phyloP scores from a whole-genome alignment of 2,888 invertebrate genomes.

The Celastrina argiolus region DNA sequence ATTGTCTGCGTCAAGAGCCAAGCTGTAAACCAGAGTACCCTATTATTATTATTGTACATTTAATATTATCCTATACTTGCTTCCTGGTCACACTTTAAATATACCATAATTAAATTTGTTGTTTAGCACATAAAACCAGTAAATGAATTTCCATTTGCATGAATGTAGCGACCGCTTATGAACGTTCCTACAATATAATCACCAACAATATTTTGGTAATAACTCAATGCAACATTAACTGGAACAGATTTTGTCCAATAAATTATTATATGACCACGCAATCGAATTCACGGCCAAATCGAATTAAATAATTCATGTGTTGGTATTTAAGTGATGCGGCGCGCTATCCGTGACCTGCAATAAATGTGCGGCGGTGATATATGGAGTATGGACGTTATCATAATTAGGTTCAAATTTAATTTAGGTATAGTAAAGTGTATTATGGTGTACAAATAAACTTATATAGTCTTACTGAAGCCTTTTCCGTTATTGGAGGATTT shows the following conservation, averaged over 20 bases:
- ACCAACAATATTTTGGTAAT: neutral
- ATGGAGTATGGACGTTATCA: neutral
- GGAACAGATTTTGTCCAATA: slow-evolving; percentile 3
- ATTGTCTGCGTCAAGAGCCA: no score
- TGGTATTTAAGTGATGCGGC: neutral
- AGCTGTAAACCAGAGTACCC: no score
- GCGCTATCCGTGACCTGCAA: slow-evolving; percentile 12
- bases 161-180: neutral
- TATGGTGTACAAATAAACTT: no score
- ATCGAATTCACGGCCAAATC: slow-evolving; percentile 6
- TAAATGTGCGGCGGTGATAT: neutral
- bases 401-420: neutral
- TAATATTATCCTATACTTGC: no score
- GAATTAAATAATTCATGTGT: neutral
- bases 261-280: neutral
- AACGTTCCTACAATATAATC: neutral
- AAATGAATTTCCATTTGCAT: neutral
- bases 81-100: no score
- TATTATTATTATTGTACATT: no score
- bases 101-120: neutral
- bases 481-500: no score
- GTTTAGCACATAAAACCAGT: neutral
- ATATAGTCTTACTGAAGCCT: no score
- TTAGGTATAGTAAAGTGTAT: no score
- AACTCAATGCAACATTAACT: neutral